These are phyloP conservation scores for Lamellibrachia columna DNA, from an alignment of 2,888 invertebrate genomes.

Conservation along the genomic window DNA sequence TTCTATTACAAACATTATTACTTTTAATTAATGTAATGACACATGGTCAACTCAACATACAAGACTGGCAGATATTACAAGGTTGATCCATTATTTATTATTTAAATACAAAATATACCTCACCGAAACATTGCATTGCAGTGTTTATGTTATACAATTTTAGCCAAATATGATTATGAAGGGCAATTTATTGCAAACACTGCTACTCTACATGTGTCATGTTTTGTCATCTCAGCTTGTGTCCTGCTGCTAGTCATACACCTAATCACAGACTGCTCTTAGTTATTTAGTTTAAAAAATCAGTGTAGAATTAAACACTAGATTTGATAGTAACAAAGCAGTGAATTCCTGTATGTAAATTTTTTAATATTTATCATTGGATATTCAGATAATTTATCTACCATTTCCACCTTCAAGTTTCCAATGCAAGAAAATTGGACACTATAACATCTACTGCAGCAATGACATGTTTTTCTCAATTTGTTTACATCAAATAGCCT, in stretches of 20 bases:
- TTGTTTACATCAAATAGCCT: too few species aligned
- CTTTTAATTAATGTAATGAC: not conserved
- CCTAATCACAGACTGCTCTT: not conserved
- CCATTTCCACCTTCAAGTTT: too few species aligned
- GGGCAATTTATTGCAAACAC: not conserved
- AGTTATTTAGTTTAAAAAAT: too few species aligned
- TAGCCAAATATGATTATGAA: not conserved
- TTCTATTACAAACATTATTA: not conserved
- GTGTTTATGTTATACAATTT: not conserved
- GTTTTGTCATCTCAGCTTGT: not conserved
- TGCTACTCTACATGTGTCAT: not conserved
- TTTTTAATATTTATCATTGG: too few species aligned
- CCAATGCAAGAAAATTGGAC: too few species aligned
- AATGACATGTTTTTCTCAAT: too few species aligned
- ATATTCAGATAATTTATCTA: too few species aligned
- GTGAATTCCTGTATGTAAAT: too few species aligned
- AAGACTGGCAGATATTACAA: not conserved
- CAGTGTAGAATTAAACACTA: too few species aligned
- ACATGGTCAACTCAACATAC: not conserved
- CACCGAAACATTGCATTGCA: not conserved
- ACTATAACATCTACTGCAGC: too few species aligned
- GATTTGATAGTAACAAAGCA: too few species aligned
- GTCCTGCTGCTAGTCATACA: not conserved
- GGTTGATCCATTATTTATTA: not conserved
- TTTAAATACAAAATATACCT: not conserved